A percentile compares a stretch with the other conserved stretches of the same genome.
These are phyloP conservation scores for Brachyptera risi DNA, from an alignment of 2,888 invertebrate species.

Conservation along the genomic window DNA sequence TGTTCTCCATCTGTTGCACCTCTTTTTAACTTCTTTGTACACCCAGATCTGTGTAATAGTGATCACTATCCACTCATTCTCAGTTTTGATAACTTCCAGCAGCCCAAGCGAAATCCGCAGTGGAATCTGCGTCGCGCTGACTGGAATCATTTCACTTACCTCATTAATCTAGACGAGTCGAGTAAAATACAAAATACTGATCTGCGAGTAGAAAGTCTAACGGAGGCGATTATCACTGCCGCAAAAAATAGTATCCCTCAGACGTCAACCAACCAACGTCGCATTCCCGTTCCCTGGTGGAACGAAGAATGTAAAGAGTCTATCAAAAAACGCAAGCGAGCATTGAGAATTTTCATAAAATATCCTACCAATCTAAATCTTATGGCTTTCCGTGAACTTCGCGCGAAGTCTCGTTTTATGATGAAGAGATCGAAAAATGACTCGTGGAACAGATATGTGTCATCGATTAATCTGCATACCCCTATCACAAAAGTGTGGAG, in stretches of 20 bases:
- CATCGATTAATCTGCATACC: not conserved
- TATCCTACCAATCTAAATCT: not conserved
- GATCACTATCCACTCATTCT: not conserved
- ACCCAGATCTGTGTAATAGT: not conserved
- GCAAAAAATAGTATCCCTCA: not conserved
- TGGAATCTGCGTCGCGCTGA: not conserved
- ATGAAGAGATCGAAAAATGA: not conserved
- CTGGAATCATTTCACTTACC: not conserved
- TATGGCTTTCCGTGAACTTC: not conserved
- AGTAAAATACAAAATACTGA: not conserved
- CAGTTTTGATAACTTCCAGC: too few species aligned
- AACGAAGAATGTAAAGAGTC: conserved; percentile 8
- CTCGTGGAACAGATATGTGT: conserved; percentile 15
- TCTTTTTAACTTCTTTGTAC: not conserved
- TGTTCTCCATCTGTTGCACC: not conserved
- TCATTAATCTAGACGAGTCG: not conserved
- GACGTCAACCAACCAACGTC: not conserved
- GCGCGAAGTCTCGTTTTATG: not conserved
- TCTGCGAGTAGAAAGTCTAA: not conserved
- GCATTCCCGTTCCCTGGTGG: not conserved
- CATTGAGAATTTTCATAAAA: not conserved
- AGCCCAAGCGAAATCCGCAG: too few species aligned
- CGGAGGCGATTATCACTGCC: not conserved
- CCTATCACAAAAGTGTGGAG: not conserved
- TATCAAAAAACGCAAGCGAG: not conserved